phyloP scores from a whole-genome alignment of 1,140 invertebrate species.

The Pseudobourletiella spinata region DNA sequence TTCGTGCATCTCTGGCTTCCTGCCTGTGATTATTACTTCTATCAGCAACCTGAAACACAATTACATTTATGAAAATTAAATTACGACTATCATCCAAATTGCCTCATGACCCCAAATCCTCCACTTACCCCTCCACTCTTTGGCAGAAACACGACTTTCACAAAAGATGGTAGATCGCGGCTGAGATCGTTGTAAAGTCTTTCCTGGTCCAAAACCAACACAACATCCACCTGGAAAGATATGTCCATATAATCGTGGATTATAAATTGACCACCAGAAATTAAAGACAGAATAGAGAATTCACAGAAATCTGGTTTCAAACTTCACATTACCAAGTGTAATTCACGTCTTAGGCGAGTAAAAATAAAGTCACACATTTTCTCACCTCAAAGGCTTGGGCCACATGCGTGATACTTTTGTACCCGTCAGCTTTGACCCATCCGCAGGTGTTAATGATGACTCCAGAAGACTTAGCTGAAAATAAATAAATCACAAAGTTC shows the following conservation, averaged over 20 bases:
- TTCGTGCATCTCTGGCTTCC: constrained; percentile 67
- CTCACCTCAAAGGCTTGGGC: constrained; percentile 81
- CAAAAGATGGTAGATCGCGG: constrained; percentile 83
- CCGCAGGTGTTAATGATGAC: constrained; percentile 97
- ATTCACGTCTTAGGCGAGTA: too few species aligned
- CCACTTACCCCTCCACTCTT: constrained; percentile 86
- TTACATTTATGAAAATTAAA: too few species aligned
- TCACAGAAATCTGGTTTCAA: too few species aligned
- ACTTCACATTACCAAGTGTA: too few species aligned
- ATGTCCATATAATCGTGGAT: too few species aligned
- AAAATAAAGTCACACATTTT: too few species aligned
- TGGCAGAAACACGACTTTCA: constrained; percentile 84
- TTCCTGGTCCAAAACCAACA: constrained; percentile 94
- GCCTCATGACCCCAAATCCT: too few species aligned
- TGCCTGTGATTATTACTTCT: constrained; percentile 58
- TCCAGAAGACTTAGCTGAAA: constrained; percentile 73
- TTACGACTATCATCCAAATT: too few species aligned
- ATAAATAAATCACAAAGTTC: constrained; percentile 38
- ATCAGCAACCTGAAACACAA: constrained; percentile 63
- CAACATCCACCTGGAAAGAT: constrained; percentile 61
- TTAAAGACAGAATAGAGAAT: too few species aligned
- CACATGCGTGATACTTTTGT: constrained; percentile 70
- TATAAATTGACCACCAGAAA: too few species aligned
- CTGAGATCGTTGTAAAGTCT: constrained; percentile 88
- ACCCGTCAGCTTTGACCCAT: constrained; percentile 87